Base-by-base conservation (phyloP, 2,888 invertebrate species). In the Ormyrus pomaceus region DNA sequence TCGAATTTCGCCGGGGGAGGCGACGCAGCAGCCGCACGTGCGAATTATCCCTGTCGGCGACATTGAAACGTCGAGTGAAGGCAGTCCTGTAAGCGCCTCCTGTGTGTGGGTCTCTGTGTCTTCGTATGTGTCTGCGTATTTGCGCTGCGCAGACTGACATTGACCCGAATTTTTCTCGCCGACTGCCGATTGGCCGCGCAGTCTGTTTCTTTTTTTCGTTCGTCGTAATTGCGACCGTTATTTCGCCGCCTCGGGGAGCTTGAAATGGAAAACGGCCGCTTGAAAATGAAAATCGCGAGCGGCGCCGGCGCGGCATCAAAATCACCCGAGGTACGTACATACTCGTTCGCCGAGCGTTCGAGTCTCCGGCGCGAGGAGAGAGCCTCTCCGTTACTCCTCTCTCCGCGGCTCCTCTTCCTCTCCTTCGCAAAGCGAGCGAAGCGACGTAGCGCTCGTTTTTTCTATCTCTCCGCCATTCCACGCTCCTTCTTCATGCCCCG, bases 91-190 rank as follows among this genome's bases (percentile, higher is more conserved):
- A 0, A 2, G 34, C 34, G 34, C 34, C 34, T 34, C 34, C 34
- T 2, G 19, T 19, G 1, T 19, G 4, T 13, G 13, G n/a, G n/a
- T 13, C 0, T 13, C 0, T 34, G 34, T 34, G 34, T 2, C 4
- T 3, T 4, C 34, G 34, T 34, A 34, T 4, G 34, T 34, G 34
- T 34, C 3, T 3, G 34, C 34, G 34, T 34, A 34, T 34, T 34
- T 34, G 34, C 34, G 34, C 34, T n/a, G 34, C 9, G 55, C 34
- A 48, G 73, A 83, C 82, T 84, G 86, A 85, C 86, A 86, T 89
- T 93, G 93, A 91, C 92, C 92, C 65, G 90, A 92, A 86, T 86
- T 86, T 85, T 84, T 79, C 68, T 34, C 56, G 50, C 34, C 19
- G 5, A 46, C 58, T 3, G 55, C 70, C 58, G 73, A 75, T 68